Conservation (phyloP, 2,113 vertebrate genomes). For the Xyrauchen texanus region DNA sequence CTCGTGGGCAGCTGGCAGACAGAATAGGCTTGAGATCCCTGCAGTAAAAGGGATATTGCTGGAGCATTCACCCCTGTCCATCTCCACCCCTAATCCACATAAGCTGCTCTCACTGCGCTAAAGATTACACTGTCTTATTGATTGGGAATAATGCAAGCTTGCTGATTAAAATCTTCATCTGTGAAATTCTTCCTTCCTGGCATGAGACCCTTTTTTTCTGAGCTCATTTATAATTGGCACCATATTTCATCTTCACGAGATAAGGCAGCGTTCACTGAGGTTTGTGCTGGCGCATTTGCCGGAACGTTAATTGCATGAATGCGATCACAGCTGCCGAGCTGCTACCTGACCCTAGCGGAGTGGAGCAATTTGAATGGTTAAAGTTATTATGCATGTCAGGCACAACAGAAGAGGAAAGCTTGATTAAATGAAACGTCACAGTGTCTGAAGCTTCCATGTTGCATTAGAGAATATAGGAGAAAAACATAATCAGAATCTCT, state of each 20-base stretch:
- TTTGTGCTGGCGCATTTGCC: constrained; percentile 14
- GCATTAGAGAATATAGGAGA: constrained; percentile 2
- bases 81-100: constrained; percentile 38
- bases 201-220: background rate
- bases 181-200: background rate
- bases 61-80: constrained; percentile 15
- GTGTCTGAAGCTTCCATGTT: constrained; percentile 19
- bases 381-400: constrained; percentile 41
- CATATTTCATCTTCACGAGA: constrained; percentile 39
- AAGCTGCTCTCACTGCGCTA: background rate
- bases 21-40: constrained; percentile 14
- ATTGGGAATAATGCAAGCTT: constrained; percentile 14
- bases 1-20: constrained; percentile 48
- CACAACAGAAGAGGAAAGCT: constrained; percentile 14
- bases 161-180: constrained; percentile 21
- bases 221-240: constrained; percentile 18
- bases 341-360: constrained; percentile 16
- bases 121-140: constrained; percentile 45
- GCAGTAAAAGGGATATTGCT: constrained; percentile 40
- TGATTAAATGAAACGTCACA: constrained; percentile 23
- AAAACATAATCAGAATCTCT: background rate
- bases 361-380: constrained; percentile 30
- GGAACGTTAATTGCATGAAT: constrained; percentile 31
- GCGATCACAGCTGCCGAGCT: constrained; percentile 7
- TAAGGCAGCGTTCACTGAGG: constrained; percentile 12